Evolutionary conservation across 2,888 invertebrate genomes (phyloP).

Genomic region (Acleris laterana): DNA sequence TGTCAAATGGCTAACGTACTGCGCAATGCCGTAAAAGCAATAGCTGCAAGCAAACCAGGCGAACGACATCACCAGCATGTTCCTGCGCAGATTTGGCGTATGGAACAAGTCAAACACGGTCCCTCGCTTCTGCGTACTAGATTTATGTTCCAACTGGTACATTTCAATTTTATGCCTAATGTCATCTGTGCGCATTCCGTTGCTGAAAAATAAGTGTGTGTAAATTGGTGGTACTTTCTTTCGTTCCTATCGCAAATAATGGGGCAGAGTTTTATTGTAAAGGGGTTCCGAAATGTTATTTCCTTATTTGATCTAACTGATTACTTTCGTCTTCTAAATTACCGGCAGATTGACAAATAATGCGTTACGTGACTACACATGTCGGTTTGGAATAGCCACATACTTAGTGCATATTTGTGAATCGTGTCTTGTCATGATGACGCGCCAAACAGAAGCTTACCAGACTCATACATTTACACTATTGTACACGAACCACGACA

Average conservation of each 20-base stretch:
- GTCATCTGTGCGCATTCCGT: constrained; percentile 68
- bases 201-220: constrained; percentile 53
- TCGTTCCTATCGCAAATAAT: too few relatives aligned
- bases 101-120: constrained; percentile 86
- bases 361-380: too few relatives aligned
- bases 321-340: too few relatives aligned
- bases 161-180: constrained; percentile 67
- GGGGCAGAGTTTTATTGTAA: too few relatives aligned
- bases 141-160: constrained; percentile 54
- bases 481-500: not conserved
- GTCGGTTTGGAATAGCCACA: too few relatives aligned
- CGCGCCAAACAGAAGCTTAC: too few relatives aligned
- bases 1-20: constrained; percentile 90
- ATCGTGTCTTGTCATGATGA: too few relatives aligned
- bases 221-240: not conserved
- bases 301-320: too few relatives aligned
- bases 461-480: too few relatives aligned
- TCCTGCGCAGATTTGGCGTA: constrained; percentile 86
- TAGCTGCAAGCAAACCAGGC: constrained; percentile 92
- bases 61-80: constrained; percentile 88
- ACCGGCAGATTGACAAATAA: too few relatives aligned
- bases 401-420: too few relatives aligned
- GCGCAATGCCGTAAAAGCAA: constrained; percentile 89
- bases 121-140: constrained; percentile 58
- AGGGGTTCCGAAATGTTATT: too few relatives aligned